A percentile compares a stretch with the other conserved stretches of the same genome.
These are phyloP conservation scores for Hyles vespertilio DNA, from an alignment of 1,140 invertebrate species.

Conservation along the genomic window DNA sequence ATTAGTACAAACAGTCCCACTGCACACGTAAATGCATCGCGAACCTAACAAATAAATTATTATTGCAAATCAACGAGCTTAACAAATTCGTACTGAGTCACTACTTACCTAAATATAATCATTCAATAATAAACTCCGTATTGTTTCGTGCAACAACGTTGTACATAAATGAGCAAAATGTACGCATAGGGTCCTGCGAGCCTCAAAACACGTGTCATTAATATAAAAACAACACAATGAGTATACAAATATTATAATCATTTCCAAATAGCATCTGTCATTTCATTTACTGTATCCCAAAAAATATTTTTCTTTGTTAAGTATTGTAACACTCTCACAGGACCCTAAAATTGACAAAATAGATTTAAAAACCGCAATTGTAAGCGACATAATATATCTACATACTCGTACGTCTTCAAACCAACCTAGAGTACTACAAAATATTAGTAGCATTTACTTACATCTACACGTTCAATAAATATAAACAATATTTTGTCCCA, in stretches of 20 bases:
- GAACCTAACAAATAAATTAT: background rate
- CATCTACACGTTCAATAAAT: constrained; percentile 27
- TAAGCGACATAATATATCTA: constrained; percentile 2
- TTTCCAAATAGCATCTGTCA: no score
- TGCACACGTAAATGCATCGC: no score
- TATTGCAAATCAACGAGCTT: constrained; percentile 1
- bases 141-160: constrained; percentile 3
- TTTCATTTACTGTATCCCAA: no score
- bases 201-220: no score
- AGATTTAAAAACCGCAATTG: background rate
- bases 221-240: no score
- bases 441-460: constrained; percentile 38
- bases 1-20: background rate
- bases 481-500: constrained; percentile 27
- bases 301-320: no score
- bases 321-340: background rate
- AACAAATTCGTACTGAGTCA: background rate
- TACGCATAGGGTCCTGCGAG: constrained; percentile 1
- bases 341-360: constrained; percentile 10
- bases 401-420: background rate
- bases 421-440: constrained; percentile 20
- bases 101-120: background rate
- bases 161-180: constrained; percentile 9
- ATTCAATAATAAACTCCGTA: constrained; percentile 1
- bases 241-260: no score